Percentiles rank a stretch among this genome's conserved stretches.
phyloP scores from a whole-genome alignment of 2,113 vertebrate genomes.

The Ceratotherium simum region DNA sequence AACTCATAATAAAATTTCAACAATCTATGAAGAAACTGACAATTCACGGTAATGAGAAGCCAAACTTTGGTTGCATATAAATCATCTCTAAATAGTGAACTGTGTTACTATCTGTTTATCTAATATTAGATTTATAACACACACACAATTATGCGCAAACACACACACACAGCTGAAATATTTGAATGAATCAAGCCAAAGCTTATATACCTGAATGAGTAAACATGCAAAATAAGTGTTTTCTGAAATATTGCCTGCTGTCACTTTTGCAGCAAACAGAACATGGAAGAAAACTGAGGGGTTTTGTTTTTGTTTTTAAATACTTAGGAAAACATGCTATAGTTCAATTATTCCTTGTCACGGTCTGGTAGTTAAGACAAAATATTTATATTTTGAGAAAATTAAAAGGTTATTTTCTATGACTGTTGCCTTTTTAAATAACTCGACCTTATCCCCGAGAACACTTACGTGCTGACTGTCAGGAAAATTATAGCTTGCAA shows the following conservation, averaged over 20 bases:
- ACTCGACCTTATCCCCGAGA: neutral
- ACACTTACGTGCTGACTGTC: neutral
- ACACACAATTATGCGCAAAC: neutral
- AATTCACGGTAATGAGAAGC: constrained; percentile 17
- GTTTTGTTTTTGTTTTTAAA: constrained; percentile 48
- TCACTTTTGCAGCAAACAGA: neutral
- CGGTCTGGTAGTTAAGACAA: neutral
- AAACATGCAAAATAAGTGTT: neutral
- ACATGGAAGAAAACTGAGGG: neutral
- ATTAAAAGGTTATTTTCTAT: constrained; percentile 11
- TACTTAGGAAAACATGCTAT: neutral
- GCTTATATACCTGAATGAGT: neutral
- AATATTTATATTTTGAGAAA: neutral
- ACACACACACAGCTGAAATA: neutral
- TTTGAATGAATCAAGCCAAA: constrained; percentile 60
- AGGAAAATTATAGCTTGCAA: constrained; percentile 57
- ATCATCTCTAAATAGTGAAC: neutral
- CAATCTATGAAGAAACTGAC: constrained; percentile 35
- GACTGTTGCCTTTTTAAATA: neutral
- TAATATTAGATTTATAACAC: neutral
- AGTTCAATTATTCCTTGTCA: constrained; percentile 48
- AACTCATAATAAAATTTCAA: constrained; percentile 68
- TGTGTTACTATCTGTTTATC: constrained; percentile 14
- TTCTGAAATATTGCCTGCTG: constrained; percentile 6
- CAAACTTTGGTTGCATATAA: constrained; percentile 12